A percentile compares a stretch with the other conserved stretches of the same genome.
Evolutionary conservation across 2,797 vertebrate genomes (phyloP).

Genomic region (Kryptopterus vitreolus): DNA sequence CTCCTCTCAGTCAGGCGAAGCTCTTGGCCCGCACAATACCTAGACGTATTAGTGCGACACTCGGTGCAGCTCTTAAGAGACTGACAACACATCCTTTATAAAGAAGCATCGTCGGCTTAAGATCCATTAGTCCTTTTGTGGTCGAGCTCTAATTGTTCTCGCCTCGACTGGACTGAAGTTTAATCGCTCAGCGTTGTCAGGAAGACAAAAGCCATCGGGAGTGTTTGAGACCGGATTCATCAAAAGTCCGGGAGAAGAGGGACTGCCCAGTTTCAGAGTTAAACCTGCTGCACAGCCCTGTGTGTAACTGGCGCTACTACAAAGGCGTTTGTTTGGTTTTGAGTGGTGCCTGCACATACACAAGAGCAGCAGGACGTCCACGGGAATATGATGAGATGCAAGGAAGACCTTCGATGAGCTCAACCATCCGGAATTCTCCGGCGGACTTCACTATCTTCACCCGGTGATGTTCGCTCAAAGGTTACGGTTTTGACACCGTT

Average conservation of each 20-base stretch:
- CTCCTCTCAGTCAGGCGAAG: neutral
- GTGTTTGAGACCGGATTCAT: conserved; percentile 13
- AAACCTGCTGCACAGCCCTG: neutral
- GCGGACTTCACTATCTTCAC: too few species aligned
- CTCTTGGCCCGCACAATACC: conserved; percentile 37
- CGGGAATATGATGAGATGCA: too few species aligned
- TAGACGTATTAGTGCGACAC: conserved; percentile 35
- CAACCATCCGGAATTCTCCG: too few species aligned
- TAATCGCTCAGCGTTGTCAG: conserved; percentile 42
- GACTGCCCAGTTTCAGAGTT: neutral
- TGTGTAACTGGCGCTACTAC: neutral
- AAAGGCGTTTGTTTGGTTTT: too few species aligned
- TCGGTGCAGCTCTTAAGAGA: conserved; percentile 27
- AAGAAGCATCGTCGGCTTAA: conserved; percentile 42
- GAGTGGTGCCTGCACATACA: too few species aligned
- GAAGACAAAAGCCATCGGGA: conserved; percentile 21
- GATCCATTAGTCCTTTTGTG: conserved; percentile 44
- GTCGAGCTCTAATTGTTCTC: conserved; percentile 50
- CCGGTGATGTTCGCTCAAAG: too few species aligned
- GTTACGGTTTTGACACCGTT: too few species aligned
- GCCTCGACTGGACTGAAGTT: conserved; percentile 42
- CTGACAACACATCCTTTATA: conserved; percentile 42
- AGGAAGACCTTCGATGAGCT: too few species aligned
- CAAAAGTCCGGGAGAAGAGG: neutral
- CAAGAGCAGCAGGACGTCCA: too few species aligned